Percentiles rank a stretch among this genome's conserved stretches.
These are phyloP conservation scores for Conus ventricosus DNA, from an alignment of 1,140 invertebrate genomes.

Conservation along the genomic window DNA sequence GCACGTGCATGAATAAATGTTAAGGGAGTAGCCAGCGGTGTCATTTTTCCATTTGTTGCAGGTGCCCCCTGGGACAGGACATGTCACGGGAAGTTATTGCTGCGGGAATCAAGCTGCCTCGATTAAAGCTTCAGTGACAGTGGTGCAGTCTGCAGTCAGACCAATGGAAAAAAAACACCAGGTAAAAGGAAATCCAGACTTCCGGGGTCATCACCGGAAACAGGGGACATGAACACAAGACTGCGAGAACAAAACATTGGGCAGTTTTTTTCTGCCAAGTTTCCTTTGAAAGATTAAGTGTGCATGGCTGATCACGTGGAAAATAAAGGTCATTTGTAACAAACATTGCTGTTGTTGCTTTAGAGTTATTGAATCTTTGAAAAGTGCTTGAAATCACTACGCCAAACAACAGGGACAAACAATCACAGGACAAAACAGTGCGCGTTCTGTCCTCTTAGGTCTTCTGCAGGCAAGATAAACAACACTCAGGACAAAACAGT, in stretches of 20 bases:
- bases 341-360: too few species aligned
- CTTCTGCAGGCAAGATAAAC: too few species aligned
- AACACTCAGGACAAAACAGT: too few species aligned
- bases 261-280: background rate
- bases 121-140: constrained; percentile 44
- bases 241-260: background rate
- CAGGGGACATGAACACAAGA: background rate
- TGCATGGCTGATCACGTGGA: background rate
- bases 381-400: too few species aligned
- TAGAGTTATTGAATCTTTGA: too few species aligned
- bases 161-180: background rate
- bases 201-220: background rate
- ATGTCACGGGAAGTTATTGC: constrained; percentile 77
- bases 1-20: background rate
- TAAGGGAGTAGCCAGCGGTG: background rate
- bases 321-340: background rate
- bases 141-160: background rate
- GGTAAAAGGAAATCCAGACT: background rate
- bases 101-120: constrained; percentile 76
- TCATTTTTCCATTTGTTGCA: constrained; percentile 38
- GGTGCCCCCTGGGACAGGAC: constrained; percentile 78
- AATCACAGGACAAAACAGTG: too few species aligned
- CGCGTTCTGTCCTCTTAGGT: too few species aligned
- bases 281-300: background rate
- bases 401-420: too few species aligned